These are phyloP conservation scores for Nannoperca obscura DNA, from an alignment of 2,797 vertebrate genomes.

Conservation along the genomic window DNA sequence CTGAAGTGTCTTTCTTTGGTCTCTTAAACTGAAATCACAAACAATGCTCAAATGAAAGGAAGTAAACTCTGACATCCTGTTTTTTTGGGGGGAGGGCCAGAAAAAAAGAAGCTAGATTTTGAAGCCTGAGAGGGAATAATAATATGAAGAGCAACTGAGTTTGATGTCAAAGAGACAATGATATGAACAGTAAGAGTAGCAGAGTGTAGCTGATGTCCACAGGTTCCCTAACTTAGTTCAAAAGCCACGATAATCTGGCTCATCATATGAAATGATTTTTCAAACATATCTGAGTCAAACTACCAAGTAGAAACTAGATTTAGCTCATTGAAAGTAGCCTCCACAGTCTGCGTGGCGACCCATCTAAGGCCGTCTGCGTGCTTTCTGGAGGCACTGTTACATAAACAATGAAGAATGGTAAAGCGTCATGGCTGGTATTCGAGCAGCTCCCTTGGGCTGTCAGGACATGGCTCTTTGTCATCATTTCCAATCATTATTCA, in stretches of 20 bases:
- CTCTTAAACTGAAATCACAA: constrained; percentile 45
- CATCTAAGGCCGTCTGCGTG: constrained; percentile 16
- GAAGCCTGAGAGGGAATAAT: not conserved
- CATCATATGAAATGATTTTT: not conserved
- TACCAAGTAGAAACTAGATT: not conserved
- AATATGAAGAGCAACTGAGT: not conserved
- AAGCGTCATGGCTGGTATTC: constrained; percentile 45
- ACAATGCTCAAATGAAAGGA: constrained; percentile 72
- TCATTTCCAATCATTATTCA: constrained; percentile 22
- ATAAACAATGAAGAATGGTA: constrained; percentile 55
- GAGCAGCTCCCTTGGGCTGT: constrained; percentile 10
- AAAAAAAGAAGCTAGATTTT: constrained; percentile 34
- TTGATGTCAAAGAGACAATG: not conserved
- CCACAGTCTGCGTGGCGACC: not conserved
- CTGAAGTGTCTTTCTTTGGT: constrained; percentile 8
- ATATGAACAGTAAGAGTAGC: not conserved
- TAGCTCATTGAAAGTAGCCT: not conserved
- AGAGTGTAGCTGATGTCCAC: not conserved
- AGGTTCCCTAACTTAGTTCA: not conserved
- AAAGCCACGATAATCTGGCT: not conserved
- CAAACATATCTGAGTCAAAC: not conserved
- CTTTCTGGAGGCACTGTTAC: constrained; percentile 23
- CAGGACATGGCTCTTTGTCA: constrained; percentile 25
- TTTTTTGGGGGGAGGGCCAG: constrained; percentile 38
- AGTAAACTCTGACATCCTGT: constrained; percentile 75